Evolutionary conservation across 2,113 vertebrate species (phyloP).

Genomic region (Triplophysa dalaica): DNA sequence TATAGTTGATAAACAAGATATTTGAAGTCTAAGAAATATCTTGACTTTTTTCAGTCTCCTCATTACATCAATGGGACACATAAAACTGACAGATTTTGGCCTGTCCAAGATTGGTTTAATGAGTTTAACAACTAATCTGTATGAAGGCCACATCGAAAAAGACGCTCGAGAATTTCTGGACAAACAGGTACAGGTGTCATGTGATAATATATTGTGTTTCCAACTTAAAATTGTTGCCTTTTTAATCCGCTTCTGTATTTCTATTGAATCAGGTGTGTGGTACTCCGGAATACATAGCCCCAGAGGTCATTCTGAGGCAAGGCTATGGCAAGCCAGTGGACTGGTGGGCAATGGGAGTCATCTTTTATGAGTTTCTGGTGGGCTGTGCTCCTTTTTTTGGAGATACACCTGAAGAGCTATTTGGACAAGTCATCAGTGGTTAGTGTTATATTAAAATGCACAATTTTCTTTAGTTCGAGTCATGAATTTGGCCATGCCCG

Average conservation of each 20-base stretch:
- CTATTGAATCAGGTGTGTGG: slow-evolving; percentile 84
- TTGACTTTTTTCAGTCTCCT: slow-evolving; percentile 80
- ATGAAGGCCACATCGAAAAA: slow-evolving; percentile 97
- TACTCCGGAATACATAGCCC: slow-evolving; percentile 95
- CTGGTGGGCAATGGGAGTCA: slow-evolving; percentile 98
- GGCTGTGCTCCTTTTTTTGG: slow-evolving; percentile 96
- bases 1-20: too few relatives aligned
- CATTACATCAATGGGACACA: slow-evolving; percentile 97
- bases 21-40: neutral
- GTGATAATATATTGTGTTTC: neutral
- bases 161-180: slow-evolving; percentile 95
- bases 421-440: slow-evolving; percentile 98
- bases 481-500: too few relatives aligned
- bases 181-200: slow-evolving; percentile 81
- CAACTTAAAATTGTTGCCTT: neutral
- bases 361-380: slow-evolving; percentile 94
- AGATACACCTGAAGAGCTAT: slow-evolving; percentile 95
- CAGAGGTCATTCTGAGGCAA: slow-evolving; percentile 94
- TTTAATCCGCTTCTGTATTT: neutral
- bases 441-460: slow-evolving; percentile 56
- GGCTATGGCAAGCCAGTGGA: slow-evolving; percentile 97
- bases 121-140: slow-evolving; percentile 96
- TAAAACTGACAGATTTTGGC: slow-evolving; percentile 97
- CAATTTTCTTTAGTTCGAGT: neutral
- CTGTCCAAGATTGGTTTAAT: slow-evolving; percentile 97